phyloP scores from a whole-genome alignment of 2,888 invertebrate genomes.

The Noctua pronuba region DNA sequence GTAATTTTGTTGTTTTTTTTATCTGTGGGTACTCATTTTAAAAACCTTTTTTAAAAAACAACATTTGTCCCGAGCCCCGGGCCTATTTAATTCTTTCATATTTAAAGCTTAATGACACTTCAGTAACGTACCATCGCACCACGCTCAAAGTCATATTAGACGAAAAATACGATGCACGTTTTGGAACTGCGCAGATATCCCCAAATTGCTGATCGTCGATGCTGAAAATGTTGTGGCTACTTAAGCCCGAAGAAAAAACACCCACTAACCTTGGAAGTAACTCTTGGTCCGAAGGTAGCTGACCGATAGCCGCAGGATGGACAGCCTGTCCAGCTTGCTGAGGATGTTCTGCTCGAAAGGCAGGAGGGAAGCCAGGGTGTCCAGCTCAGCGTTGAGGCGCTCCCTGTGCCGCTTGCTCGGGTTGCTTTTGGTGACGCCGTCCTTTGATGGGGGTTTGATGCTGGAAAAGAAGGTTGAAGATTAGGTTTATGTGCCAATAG shows the following conservation, averaged over 20 bases:
- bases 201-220: not conserved
- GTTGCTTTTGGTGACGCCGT: conserved; percentile 98
- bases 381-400: conserved; percentile 99
- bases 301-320: conserved; percentile 99
- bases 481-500: not conserved
- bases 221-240: not conserved
- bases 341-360: conserved; percentile 99
- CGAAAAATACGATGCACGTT: not conserved
- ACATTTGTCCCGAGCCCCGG: rapidly evolving
- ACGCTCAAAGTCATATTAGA: not conserved
- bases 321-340: conserved; percentile 99
- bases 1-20: not conserved
- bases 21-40: not conserved
- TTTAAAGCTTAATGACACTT: not conserved
- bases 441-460: conserved; percentile 98
- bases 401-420: conserved; percentile 99
- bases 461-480: conserved; percentile 89
- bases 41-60: not conserved
- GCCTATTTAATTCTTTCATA: not conserved
- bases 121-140: not conserved
- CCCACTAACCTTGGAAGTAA: conserved; percentile 98
- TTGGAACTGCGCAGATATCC: not conserved
- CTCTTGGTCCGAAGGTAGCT: conserved; percentile 99
- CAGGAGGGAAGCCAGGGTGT: conserved; percentile 97
- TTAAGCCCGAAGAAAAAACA: rapidly evolving